Evolutionary conservation across 2,113 vertebrate species (phyloP).

Genomic region (Ictalurus punctatus): DNA sequence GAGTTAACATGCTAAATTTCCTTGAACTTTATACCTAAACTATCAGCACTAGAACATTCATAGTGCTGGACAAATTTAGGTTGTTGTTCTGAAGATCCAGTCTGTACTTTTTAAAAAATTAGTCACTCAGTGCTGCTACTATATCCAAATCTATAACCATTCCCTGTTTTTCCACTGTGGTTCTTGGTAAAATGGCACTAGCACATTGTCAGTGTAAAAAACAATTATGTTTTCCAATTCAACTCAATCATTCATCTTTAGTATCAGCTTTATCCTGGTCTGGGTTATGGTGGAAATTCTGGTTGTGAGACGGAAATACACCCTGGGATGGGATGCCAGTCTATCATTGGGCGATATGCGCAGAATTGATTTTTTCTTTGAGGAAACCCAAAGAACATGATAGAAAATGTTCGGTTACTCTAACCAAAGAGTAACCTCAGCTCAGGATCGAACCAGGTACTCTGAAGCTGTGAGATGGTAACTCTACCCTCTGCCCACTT

Average conservation of each 20-base stretch:
- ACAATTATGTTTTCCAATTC: neutral
- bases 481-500: neutral
- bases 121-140: neutral
- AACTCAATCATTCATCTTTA: neutral
- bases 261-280: neutral
- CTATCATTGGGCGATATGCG: neutral
- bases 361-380: neutral
- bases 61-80: neutral
- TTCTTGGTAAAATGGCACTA: neutral
- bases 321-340: neutral
- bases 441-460: neutral
- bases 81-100: neutral
- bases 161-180: neutral
- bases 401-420: neutral
- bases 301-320: neutral
- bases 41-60: neutral
- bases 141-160: neutral
- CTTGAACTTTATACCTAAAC: neutral
- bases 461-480: neutral
- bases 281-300: neutral
- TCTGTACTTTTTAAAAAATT: neutral
- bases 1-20: neutral
- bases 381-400: neutral
- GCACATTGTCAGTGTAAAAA: neutral
- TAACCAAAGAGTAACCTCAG: neutral